These are phyloP conservation scores for Pseudopleuronectes americanus DNA, from an alignment of 2,797 vertebrate genomes.

Conservation along the genomic window DNA sequence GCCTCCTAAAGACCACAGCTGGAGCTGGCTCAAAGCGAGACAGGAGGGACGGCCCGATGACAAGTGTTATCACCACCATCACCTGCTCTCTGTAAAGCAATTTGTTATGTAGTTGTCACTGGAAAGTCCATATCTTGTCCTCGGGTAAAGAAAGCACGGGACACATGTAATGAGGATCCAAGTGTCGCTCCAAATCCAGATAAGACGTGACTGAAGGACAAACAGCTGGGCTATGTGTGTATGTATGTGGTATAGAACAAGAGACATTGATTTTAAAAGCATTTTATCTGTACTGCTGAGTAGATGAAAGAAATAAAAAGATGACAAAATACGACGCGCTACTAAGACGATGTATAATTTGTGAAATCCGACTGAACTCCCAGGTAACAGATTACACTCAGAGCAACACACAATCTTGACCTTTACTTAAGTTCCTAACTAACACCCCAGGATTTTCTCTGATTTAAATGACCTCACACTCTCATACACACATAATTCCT, in stretches of 20 bases:
- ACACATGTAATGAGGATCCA: conserved; percentile 74
- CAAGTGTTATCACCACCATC: conserved; percentile 63
- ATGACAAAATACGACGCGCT: not conserved
- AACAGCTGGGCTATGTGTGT: conserved; percentile 44
- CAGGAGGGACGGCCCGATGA: conserved; percentile 46
- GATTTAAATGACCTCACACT: conserved; percentile 48
- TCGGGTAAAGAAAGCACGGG: conserved; percentile 75
- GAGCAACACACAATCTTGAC: conserved; percentile 44
- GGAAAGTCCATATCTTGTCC: conserved; percentile 76
- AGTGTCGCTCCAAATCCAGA: conserved; percentile 59
- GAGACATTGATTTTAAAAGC: too few species aligned
- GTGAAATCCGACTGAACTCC: not conserved
- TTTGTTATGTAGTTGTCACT: conserved; percentile 81
- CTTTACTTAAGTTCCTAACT: conserved; percentile 52
- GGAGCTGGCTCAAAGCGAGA: conserved; percentile 67
- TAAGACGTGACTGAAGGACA: conserved; percentile 69
- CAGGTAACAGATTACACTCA: not conserved
- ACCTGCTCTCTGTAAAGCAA: conserved; percentile 78
- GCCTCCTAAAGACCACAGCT: conserved; percentile 74
- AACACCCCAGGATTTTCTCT: conserved; percentile 52
- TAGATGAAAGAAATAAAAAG: not conserved
- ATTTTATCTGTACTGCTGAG: too few species aligned
- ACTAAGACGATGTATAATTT: not conserved
- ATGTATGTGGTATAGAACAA: too few species aligned
- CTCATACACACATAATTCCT: conserved; percentile 11